Evolutionary conservation across 2,113 vertebrate species (phyloP), one percentile per base, ranked within the genome.

Genomic region (Cisticola juncidis): DNA sequence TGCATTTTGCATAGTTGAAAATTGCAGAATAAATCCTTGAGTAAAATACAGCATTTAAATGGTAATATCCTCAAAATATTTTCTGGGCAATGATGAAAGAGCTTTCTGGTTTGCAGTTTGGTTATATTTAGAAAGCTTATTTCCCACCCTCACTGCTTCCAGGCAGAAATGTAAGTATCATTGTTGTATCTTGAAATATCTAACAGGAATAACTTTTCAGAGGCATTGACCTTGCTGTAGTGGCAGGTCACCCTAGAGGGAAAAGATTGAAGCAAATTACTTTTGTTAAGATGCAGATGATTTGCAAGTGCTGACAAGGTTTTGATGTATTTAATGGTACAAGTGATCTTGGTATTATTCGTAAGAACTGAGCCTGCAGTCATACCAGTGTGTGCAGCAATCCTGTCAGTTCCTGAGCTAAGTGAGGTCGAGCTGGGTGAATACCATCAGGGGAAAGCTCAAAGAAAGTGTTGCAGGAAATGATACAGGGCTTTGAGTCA

Each of bases 251-350:
- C 91, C 91, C 94, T 79, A 85, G 73, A 96, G 96, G 93, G 73
- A 94, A 85, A 76, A 96, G 91, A 85, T 68, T 92, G 94, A 96
- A 95, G 70, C 57, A 79, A 91, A 91, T 95, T 83, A 78, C 61
- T 96, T 93, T 57, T 89, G 94, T 95, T 95, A 95, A 95, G 92
- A 94, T 96, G 92, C 87, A 95, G 94, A 91, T 95, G 93, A 95
- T 66, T 92, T 94, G 87, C 78, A 91, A 96, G 92, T 92, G 79
- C 90, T 96, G 92, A 92, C 93, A 94, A 95, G 90, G 58, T 92
- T 95, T 96, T 95, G 88, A 90, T 96, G 50, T 94, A 93, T 97
- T 93, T 94, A 93, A 92, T 96, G 90, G 88, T 95, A 96, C 90
- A 94, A 95, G 87, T 81, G 87, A 91, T 95, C 70, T 94, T 85